Evolutionary conservation across 2,888 invertebrate species (phyloP), one percentile per base, ranked within the genome.

Genomic region (Lasioglossum lativentre): DNA sequence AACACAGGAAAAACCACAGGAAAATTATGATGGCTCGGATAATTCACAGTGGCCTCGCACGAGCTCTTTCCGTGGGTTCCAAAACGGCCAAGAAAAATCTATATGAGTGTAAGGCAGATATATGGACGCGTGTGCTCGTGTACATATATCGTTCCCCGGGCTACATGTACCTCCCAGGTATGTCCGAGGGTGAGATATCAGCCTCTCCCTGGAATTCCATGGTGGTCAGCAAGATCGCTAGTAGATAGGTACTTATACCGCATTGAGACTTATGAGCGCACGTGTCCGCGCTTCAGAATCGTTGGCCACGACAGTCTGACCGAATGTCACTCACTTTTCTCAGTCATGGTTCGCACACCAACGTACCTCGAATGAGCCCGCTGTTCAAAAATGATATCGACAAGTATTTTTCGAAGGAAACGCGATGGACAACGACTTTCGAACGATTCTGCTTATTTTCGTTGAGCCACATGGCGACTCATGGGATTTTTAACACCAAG

Each of bases 181-280:
- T 72, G 80, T 68, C 34, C 42, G 19, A 47, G 40, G 45, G 75
- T 63, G 77, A 68, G 75, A 75, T 59, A 72, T 47, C 71, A 81
- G 77, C 75, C 70, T 78, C 74, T 63, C 56, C 27, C 74, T 71
- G 19, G 63, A 75, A 79, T 78, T 85, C 80, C 75, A 80, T 59
- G 70, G 34, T 52, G 90, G 90, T 86, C 86, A 88, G 89, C 86
- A 84, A 83, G 84, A 88, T 85, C 71, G 80, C 80, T 63, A 66
- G 85, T 66, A 47, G 85, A 78, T 85, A 42, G 85, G 76, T 85
- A 85, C 89, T 90, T 90, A 86, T 87, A 80, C 80, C 79, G 76
- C 83, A 83, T 86, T 75, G 87, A 89, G 88, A 90, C 89, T 90
- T 90, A 90, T 83, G 89, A 82, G 75, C 83, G 90, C 82, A 90